phyloP scores from a whole-genome alignment of 2,797 vertebrate species.

The Distichodus sexfasciatus region DNA sequence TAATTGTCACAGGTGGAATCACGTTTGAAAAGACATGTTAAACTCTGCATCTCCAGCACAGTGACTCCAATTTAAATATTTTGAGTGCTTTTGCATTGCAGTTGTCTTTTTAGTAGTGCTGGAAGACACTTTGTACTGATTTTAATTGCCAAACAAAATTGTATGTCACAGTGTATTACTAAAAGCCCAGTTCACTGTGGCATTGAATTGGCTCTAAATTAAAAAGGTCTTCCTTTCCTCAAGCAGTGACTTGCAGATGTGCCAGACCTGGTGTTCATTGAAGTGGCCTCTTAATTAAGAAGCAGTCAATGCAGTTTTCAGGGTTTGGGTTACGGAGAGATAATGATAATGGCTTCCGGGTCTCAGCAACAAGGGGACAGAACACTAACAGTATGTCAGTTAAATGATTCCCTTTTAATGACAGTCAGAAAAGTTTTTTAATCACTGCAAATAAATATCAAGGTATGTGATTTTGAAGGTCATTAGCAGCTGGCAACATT shows the following conservation, averaged over 20 bases:
- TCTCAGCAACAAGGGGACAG: conserved; percentile 29
- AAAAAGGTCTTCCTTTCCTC: conserved; percentile 19
- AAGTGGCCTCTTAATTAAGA: conserved; percentile 43
- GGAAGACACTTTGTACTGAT: conserved; percentile 4
- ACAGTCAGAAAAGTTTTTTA: background rate
- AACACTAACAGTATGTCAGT: conserved; percentile 14
- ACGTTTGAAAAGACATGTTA: background rate
- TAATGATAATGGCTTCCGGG: conserved; percentile 29
- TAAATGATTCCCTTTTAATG: conserved; percentile 6
- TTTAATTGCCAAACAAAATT: conserved; percentile 1
- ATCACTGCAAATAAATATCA: background rate
- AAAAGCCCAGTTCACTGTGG: conserved; percentile 21
- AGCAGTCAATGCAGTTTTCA: conserved; percentile 17
- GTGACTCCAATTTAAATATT: background rate
- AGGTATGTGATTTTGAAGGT: background rate
- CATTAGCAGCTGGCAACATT: no score
- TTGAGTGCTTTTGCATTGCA: background rate
- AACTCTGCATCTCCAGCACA: background rate
- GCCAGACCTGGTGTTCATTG: background rate
- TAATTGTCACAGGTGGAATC: background rate
- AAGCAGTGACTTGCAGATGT: background rate
- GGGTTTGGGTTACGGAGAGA: conserved; percentile 36
- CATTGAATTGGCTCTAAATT: conserved; percentile 23
- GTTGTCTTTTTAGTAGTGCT: background rate
- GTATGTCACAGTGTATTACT: background rate